phyloP scores from a whole-genome alignment of 2,797 vertebrate genomes.

The Argyrosomus regius region DNA sequence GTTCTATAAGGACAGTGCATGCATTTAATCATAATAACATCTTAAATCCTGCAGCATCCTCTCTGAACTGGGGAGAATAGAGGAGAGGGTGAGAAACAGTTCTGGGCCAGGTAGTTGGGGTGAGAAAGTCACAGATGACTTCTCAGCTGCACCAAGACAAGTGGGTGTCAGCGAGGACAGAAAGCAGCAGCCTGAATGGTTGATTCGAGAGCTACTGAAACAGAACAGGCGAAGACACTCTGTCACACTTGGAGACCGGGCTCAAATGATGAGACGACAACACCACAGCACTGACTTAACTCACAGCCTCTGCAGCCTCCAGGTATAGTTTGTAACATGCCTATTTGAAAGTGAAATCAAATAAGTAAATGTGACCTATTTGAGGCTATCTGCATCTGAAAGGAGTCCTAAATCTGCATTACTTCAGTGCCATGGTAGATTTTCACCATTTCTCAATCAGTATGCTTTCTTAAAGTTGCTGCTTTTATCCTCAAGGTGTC shows the following conservation, averaged over 20 bases:
- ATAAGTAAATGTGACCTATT: neutral
- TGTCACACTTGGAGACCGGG: slow-evolving; percentile 63
- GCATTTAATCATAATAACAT: slow-evolving; percentile 7
- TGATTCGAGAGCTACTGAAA: slow-evolving; percentile 78
- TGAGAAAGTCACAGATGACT: slow-evolving; percentile 40
- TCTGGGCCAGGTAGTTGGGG: slow-evolving; percentile 4
- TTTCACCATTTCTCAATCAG: neutral
- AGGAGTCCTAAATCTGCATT: neutral
- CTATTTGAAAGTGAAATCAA: neutral
- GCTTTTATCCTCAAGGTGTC: slow-evolving; percentile 73
- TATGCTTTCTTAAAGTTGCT: neutral
- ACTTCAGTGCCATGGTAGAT: neutral
- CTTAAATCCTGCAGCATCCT: slow-evolving; percentile 73
- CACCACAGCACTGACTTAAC: slow-evolving; percentile 29
- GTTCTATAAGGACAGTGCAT: neutral
- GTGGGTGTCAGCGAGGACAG: slow-evolving; percentile 17
- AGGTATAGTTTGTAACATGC: slow-evolving; percentile 71
- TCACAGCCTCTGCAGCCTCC: slow-evolving; percentile 60
- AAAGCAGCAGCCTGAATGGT: slow-evolving; percentile 69
- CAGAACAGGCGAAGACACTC: slow-evolving; percentile 74
- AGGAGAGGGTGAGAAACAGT: slow-evolving; percentile 15
- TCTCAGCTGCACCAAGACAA: neutral
- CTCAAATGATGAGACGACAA: slow-evolving; percentile 35
- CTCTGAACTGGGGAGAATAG: slow-evolving; percentile 37
- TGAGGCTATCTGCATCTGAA: neutral